Base-by-base conservation (phyloP, 2,888 invertebrate species). In the Pantelozetes paolii region DNA sequence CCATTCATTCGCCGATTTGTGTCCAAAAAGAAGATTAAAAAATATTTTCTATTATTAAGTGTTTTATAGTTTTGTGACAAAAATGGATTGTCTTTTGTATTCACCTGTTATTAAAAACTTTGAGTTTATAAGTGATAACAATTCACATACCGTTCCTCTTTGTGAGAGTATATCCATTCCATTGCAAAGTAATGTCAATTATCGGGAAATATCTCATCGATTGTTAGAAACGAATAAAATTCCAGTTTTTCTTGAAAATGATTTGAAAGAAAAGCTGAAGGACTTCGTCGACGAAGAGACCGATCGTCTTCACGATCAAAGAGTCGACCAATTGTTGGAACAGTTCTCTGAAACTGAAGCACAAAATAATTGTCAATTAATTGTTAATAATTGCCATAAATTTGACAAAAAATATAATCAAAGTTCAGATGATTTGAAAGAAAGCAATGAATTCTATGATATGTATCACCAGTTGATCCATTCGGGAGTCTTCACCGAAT, bases 391-490 rank as follows among this genome's bases (percentile, higher is more conserved):
- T 20, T 40, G 67, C 20, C 67, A 36, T 40, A 40, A 67, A 67
- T 40, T 67, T 13, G 40, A 40, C 40, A 40, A 36, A 2, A 67
- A 67, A 36, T 18, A 67, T 23, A 67, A 9, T 36, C 5, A 67
- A 42, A 67, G n/a, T 23, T n/a, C n/a, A 23, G 67, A 67, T 2
- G 23, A 40, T 67, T 40, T 23, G 2, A 42, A 23, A 23, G 67
- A 67, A 67, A 67, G 13, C 32, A 67, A 74, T 54, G 32, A 74
- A n/a, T 74, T 74, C 28, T 70, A 74, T 71, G 11, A 89, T 2
- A 91, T 91, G 28, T 93, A 93, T 82, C 92, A 93, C 81, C 85
- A 86, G 76, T 82, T 88, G 77, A 90, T 92, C 1, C 92, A 92
- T 82, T 93, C 93, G 0, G 90, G 91, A 0, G 92, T 92, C 0